A percentile compares a stretch with the other conserved stretches of the same genome.
These are phyloP conservation scores for Tyrannus savana DNA, from an alignment of 2,113 vertebrate genomes.

Conservation along the genomic window DNA sequence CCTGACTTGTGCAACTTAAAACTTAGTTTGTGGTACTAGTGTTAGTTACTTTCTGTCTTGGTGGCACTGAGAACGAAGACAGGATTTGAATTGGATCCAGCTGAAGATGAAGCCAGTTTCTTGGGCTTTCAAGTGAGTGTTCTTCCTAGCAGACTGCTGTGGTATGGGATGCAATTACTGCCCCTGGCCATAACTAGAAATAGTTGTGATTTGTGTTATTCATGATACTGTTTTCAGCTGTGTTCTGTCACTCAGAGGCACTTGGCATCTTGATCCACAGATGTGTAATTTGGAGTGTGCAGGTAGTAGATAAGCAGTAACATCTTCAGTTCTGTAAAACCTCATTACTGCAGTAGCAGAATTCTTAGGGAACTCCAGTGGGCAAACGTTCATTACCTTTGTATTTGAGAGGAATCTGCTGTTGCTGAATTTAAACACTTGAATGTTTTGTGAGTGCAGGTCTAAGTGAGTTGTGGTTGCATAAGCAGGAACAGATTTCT, in stretches of 20 bases:
- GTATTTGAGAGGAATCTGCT: background rate
- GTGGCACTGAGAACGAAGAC: background rate
- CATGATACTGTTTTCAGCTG: background rate
- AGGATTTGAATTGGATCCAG: background rate
- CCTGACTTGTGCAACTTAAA: background rate
- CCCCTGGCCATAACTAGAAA: background rate
- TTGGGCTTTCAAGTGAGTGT: background rate
- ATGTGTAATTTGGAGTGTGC: background rate
- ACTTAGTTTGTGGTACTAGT: background rate
- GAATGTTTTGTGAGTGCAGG: background rate
- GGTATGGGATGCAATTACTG: background rate
- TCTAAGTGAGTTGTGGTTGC: background rate
- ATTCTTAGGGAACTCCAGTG: background rate
- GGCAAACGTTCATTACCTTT: background rate
- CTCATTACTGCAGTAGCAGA: background rate
- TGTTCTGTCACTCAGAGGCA: background rate
- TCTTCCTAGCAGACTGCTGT: background rate
- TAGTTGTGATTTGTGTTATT: background rate
- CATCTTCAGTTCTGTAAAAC: background rate
- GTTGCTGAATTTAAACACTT: background rate
- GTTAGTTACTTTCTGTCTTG: background rate
- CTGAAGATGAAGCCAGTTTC: background rate
- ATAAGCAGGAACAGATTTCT: background rate
- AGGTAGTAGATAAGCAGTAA: background rate
- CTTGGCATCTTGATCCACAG: background rate